Evolutionary conservation across 2,113 vertebrate species (phyloP).

Genomic region (Lethenteron camtschaticum): DNA sequence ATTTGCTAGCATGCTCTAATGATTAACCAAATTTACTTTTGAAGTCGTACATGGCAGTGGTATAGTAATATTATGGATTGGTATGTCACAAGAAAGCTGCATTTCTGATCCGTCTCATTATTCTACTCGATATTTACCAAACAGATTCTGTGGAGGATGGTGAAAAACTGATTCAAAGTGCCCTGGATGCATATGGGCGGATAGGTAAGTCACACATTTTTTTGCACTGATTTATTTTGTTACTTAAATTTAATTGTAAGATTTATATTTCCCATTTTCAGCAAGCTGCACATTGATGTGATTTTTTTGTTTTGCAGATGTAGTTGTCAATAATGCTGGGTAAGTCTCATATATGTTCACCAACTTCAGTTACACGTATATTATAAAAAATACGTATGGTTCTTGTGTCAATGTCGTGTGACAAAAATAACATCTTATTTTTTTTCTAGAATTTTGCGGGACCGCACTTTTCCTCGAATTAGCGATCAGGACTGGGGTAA

Average conservation of each 20-base stretch:
- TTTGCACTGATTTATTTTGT: background rate
- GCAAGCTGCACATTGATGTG: background rate
- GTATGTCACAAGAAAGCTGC: background rate
- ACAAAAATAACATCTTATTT: background rate
- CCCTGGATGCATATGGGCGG: constrained; percentile 63
- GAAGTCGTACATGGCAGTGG: background rate
- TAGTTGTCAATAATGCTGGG: constrained; percentile 92
- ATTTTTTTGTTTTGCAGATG: constrained; percentile 31
- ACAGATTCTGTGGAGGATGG: constrained; percentile 84
- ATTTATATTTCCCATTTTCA: background rate
- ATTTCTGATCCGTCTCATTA: background rate
- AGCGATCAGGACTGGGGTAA: constrained; percentile 91
- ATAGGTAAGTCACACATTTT: constrained; percentile 40
- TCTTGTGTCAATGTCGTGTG: background rate
- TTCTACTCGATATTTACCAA: too few species aligned
- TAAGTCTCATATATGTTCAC: constrained; percentile 24
- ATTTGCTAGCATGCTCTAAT: background rate
- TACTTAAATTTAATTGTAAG: background rate
- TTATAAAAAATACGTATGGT: background rate
- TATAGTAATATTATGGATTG: background rate
- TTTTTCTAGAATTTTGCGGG: constrained; percentile 51
- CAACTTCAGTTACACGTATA: too few species aligned
- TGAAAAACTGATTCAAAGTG: constrained; percentile 62
- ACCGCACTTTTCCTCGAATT: constrained; percentile 62
- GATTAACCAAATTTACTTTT: background rate